phyloP scores from a whole-genome alignment of 2,888 invertebrate genomes.

The Agonopterix heracliana region DNA sequence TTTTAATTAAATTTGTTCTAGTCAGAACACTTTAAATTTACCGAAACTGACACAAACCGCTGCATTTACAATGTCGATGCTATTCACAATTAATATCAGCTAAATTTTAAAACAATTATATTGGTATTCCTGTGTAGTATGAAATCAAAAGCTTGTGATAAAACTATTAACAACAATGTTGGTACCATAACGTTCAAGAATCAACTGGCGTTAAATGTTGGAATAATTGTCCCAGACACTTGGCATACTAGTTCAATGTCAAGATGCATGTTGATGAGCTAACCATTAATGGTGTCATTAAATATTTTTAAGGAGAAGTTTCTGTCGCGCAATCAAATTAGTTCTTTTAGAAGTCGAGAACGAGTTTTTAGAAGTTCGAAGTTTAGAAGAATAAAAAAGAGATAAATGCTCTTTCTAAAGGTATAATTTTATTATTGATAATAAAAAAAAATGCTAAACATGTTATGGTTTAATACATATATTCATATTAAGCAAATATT shows the following conservation, averaged over 20 bases:
- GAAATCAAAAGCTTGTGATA: background rate
- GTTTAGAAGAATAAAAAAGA: too few species aligned
- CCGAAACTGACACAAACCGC: background rate
- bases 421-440: background rate
- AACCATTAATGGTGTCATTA: conserved; percentile 10
- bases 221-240: conserved; percentile 9
- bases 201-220: conserved; percentile 9
- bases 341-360: too few species aligned
- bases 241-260: conserved; percentile 46
- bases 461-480: background rate
- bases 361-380: too few species aligned
- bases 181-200: background rate
- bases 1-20: too few species aligned
- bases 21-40: background rate
- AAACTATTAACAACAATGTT: background rate
- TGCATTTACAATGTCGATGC: background rate
- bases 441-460: background rate
- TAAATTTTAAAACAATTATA: background rate
- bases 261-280: conserved; percentile 24
- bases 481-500: background rate
- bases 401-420: too few species aligned
- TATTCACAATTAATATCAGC: background rate
- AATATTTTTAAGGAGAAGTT: background rate
- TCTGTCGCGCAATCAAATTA: background rate
- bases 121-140: background rate